A percentile compares a stretch with the other conserved stretches of the same genome.
phyloP scores from a whole-genome alignment of 2,888 invertebrate species.

The Dascillus cervinus region DNA sequence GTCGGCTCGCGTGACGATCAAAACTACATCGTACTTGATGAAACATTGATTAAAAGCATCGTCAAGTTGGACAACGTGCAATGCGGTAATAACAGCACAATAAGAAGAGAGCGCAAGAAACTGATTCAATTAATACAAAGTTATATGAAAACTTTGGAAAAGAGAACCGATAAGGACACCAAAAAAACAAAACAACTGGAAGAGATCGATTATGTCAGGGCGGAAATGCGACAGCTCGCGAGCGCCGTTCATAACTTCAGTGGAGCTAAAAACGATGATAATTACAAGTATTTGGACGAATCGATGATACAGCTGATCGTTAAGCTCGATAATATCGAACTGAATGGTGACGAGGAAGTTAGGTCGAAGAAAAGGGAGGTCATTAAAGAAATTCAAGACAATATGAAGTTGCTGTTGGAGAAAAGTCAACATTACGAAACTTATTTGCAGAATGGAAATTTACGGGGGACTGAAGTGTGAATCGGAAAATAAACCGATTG shows the following conservation, averaged over 20 bases:
- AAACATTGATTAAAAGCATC: neutral
- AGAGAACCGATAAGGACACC: no score
- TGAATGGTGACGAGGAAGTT: constrained; percentile 1
- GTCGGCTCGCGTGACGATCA: constrained; percentile 3
- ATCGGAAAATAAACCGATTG: no score
- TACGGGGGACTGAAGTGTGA: no score
- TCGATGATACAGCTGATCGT: constrained; percentile 9
- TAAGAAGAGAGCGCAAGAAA: neutral
- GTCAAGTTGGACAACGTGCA: constrained; percentile 1
- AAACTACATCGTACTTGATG: constrained; percentile 2
- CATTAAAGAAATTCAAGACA: neutral
- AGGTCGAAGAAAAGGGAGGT: neutral
- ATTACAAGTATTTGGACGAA: constrained; percentile 12
- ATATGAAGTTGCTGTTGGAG: constrained; percentile 4
- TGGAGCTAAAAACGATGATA: constrained; percentile 10
- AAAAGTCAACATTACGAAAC: constrained; percentile 2
- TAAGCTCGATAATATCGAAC: constrained; percentile 8
- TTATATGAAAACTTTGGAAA: neutral
- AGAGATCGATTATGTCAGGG: no score
- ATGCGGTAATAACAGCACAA: neutral
- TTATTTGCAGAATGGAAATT: no score
- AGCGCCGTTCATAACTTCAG: constrained; percentile 5
- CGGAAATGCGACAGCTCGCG: no score
- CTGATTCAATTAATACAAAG: neutral
- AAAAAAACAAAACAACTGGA: no score